These are phyloP conservation scores for Druceiella hillmani DNA, from an alignment of 2,888 invertebrate species.

Conservation along the genomic window DNA sequence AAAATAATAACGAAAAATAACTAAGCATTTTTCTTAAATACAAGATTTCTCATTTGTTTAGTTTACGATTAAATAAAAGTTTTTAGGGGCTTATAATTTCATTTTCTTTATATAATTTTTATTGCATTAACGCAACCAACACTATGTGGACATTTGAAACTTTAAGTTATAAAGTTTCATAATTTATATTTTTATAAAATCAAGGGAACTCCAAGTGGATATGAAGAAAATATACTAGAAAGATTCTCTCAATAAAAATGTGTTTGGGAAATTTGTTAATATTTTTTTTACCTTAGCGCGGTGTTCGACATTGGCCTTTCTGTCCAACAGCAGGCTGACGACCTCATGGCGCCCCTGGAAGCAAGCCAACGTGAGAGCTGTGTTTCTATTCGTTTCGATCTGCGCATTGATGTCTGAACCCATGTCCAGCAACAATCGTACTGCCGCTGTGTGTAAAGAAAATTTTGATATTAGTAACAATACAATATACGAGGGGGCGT, in stretches of 20 bases:
- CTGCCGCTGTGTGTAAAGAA: conserved; percentile 79
- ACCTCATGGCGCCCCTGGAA: conserved; percentile 98
- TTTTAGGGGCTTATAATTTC: no score
- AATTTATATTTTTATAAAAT: no score
- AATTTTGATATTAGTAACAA: conserved; percentile 8
- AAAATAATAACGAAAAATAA: no score
- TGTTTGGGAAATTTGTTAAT: neutral
- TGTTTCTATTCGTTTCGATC: conserved; percentile 98
- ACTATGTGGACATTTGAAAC: no score
- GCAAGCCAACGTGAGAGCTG: conserved; percentile 96
- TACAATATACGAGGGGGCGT: conserved; percentile 2
- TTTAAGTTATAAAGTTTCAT: no score
- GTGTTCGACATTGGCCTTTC: conserved; percentile 98
- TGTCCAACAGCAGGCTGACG: conserved; percentile 89
- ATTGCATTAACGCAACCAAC: no score
- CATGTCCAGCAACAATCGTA: conserved; percentile 90
- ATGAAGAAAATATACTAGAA: neutral
- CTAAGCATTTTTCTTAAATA: no score
- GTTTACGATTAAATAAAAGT: no score
- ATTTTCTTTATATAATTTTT: no score
- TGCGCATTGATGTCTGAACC: conserved; percentile 99
- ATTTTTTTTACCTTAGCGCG: conserved; percentile 87
- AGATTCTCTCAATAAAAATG: neutral
- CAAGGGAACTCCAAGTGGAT: conserved; percentile 3
- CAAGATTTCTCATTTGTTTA: no score